Evolutionary conservation across 2,797 vertebrate species (phyloP).

Genomic region (Lutjanus campechanus): DNA sequence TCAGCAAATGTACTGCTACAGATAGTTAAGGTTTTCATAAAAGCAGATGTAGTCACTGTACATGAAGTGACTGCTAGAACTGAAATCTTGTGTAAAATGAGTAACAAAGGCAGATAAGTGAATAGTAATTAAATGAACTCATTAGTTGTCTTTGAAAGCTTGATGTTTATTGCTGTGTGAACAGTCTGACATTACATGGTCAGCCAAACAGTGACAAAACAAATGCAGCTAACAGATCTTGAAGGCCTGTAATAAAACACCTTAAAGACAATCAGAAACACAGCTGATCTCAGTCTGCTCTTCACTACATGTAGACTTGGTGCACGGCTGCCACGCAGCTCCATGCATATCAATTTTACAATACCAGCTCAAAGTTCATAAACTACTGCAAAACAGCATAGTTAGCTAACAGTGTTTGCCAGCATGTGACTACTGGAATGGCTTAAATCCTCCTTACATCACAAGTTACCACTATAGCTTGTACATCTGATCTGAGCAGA

Average conservation of each 20-base stretch:
- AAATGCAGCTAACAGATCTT: background rate
- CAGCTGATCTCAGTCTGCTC: rapidly evolving
- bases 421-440: background rate
- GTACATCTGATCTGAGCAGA: background rate
- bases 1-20: too few relatives aligned
- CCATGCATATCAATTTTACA: too few relatives aligned
- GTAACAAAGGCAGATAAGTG: background rate
- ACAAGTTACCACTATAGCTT: background rate
- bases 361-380: background rate
- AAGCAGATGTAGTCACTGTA: background rate
- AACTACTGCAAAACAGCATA: background rate
- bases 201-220: background rate
- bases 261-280: background rate
- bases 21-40: too few relatives aligned
- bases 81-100: background rate
- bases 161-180: background rate
- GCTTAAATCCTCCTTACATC: background rate
- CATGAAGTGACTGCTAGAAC: slow-evolving; percentile 24
- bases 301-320: background rate
- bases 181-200: background rate
- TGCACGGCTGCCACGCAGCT: background rate
- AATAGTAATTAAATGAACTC: background rate
- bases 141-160: background rate
- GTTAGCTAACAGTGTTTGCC: too few relatives aligned
- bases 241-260: background rate